Percentiles rank a stretch among this genome's conserved stretches.
Evolutionary conservation across 2,113 vertebrate species (phyloP).

Genomic region (Falcunculus frontatus): DNA sequence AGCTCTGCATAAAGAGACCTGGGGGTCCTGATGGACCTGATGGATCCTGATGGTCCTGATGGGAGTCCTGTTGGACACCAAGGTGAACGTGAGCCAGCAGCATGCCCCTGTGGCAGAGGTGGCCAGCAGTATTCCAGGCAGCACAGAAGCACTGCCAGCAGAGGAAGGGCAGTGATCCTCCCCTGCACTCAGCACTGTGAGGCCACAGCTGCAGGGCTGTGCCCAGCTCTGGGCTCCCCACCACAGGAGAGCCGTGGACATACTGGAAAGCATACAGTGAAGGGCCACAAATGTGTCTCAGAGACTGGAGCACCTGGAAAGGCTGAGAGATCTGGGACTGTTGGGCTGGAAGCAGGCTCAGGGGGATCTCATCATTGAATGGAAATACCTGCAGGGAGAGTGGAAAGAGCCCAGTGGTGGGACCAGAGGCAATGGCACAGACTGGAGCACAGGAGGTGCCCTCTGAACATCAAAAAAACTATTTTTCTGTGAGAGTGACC

Average conservation of each 20-base stretch:
- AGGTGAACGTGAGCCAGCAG: neutral
- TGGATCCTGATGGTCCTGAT: too few relatives aligned
- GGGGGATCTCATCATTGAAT: too few relatives aligned
- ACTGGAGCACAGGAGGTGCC: neutral
- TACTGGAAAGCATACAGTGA: neutral
- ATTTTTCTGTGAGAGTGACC: neutral
- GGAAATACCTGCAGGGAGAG: neutral
- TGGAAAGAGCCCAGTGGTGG: neutral
- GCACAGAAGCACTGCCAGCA: neutral
- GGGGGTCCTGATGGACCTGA: neutral
- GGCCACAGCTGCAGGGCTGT: neutral
- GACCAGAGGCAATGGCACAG: neutral
- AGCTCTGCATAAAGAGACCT: neutral
- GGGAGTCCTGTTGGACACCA: too few relatives aligned
- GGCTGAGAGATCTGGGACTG: neutral
- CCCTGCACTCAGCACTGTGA: neutral
- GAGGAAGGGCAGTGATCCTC: neutral
- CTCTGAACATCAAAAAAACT: neutral
- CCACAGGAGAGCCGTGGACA: neutral
- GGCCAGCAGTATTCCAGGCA: neutral
- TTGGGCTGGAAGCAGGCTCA: neutral
- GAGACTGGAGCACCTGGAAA: neutral
- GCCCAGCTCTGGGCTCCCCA: neutral
- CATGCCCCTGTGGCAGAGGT: neutral
- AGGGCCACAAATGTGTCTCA: neutral